Evolutionary conservation across 2,888 invertebrate genomes (phyloP).

Genomic region (Junonia oenone): DNA sequence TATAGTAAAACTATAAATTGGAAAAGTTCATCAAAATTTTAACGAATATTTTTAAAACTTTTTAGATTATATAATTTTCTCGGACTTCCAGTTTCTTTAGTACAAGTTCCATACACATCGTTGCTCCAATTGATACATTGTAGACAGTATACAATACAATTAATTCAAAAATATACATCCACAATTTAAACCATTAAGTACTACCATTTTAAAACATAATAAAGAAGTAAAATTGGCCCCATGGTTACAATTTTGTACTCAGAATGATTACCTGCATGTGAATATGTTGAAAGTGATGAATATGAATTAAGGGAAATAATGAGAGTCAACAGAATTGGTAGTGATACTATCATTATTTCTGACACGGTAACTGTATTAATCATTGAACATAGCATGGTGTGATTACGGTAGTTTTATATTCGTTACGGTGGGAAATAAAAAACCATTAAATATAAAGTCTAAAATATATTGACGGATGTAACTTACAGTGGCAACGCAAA

Average conservation of each 20-base stretch:
- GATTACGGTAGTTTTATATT: background rate
- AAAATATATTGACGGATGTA: no score
- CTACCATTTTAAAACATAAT: background rate
- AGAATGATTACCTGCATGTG: slow-evolving; percentile 12
- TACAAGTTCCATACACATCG: no score
- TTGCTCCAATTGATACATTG: no score
- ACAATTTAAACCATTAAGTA: background rate
- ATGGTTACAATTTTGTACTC: slow-evolving; percentile 45
- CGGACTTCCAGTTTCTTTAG: no score
- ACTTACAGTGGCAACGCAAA: no score
- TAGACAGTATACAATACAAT: no score
- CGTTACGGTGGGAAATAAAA: background rate
- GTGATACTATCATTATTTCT: background rate
- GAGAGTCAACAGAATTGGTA: background rate
- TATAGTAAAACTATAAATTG: no score
- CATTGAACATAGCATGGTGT: background rate
- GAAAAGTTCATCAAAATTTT: no score
- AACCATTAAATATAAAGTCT: no score
- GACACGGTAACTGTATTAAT: background rate
- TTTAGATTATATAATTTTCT: no score
- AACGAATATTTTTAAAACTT: no score
- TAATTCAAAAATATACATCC: background rate
- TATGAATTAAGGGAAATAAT: background rate
- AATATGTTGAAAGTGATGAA: background rate
- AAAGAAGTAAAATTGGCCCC: slow-evolving; percentile 22